phyloP scores from a whole-genome alignment of 2,797 vertebrate genomes.

The Psittacula echo region DNA sequence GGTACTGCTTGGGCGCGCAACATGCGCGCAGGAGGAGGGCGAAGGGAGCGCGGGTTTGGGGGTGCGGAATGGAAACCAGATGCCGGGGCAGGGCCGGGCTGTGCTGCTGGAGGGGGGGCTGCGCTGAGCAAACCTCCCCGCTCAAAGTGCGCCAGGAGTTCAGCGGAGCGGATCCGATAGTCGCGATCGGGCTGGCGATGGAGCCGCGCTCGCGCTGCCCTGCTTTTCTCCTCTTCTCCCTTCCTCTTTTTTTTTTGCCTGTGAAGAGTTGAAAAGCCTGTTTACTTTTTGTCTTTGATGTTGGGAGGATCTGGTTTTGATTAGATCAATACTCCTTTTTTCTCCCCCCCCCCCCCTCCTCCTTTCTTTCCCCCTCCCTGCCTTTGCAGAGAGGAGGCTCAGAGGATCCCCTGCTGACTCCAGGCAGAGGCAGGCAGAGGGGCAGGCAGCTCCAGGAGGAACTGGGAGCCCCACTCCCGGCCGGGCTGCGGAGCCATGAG shows the following conservation, averaged over 20 bases:
- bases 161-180: constrained; percentile 67
- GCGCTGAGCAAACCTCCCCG: not conserved
- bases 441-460: constrained; percentile 2
- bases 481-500: constrained; percentile 88
- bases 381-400: constrained; percentile 88
- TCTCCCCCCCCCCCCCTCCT: not conserved
- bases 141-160: constrained; percentile 66
- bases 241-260: constrained; percentile 63
- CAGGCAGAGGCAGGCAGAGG: constrained; percentile 79
- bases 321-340: constrained; percentile 93
- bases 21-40: not conserved
- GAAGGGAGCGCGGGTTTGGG: not conserved
- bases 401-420: constrained; percentile 91
- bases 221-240: not conserved
- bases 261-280: constrained; percentile 84
- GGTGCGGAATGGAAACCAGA: constrained; percentile 71
- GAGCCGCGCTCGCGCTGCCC: constrained; percentile 57
- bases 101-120: not conserved
- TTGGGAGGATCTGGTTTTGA: constrained; percentile 94
- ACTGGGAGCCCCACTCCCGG: constrained; percentile 73
- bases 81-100: constrained; percentile 67
- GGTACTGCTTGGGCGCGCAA: not conserved
- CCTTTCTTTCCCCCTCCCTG: not conserved
- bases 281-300: constrained; percentile 92
- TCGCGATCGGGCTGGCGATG: constrained; percentile 76